phyloP scores from a whole-genome alignment of 1,140 invertebrate species.

The Achatina immaculata region DNA sequence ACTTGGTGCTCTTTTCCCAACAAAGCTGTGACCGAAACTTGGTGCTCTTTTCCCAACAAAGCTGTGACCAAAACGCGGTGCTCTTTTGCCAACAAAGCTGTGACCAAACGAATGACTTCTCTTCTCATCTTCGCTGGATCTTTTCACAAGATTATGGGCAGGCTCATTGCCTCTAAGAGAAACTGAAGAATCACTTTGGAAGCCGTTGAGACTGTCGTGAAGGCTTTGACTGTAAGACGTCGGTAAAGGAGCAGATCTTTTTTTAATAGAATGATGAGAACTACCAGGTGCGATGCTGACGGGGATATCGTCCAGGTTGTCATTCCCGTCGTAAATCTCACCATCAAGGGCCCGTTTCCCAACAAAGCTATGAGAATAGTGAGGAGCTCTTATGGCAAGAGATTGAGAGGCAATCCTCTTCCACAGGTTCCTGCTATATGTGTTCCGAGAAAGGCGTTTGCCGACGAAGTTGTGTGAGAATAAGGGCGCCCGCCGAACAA shows the following conservation, averaged over 20 bases:
- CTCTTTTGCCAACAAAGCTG: constrained; percentile 8
- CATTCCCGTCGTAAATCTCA: not conserved
- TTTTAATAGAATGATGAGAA: no score
- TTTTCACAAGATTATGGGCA: constrained; percentile 7
- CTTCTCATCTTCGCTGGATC: not conserved
- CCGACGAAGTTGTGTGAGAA: not conserved
- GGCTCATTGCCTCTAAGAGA: no score
- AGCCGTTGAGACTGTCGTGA: no score
- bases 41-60: constrained; percentile 21
- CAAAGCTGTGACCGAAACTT: not conserved
- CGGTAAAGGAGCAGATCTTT: no score
- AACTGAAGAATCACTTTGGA: not conserved
- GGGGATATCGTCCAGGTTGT: not conserved
- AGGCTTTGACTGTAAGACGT: no score
- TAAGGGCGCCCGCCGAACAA: not conserved
- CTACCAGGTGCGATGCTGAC: no score
- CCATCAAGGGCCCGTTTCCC: constrained; percentile 10
- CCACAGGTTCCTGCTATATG: not conserved
- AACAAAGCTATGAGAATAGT: constrained; percentile 25
- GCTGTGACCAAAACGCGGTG: constrained; percentile 6
- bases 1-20: not conserved
- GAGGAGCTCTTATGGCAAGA: not conserved
- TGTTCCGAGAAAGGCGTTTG: not conserved
- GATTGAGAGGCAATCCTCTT: not conserved
- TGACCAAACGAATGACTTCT: not conserved